Evolutionary conservation across 2,113 vertebrate genomes (phyloP), one percentile per base, ranked within the genome.

Genomic region (Synchiropus splendidus): DNA sequence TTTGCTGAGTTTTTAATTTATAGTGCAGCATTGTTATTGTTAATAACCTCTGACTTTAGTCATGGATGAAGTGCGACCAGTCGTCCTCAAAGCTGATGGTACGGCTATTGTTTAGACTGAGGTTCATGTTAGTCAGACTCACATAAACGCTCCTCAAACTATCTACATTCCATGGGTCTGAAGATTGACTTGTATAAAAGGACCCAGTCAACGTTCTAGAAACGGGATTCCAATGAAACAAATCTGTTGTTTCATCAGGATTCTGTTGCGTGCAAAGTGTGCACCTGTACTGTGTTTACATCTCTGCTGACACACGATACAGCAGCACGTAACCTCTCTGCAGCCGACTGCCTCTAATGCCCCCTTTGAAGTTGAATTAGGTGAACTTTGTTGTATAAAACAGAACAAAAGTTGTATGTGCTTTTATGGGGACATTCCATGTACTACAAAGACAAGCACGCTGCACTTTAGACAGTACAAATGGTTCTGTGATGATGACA

Each of bases 311-410:
- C 75, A 80, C 57, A 54, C 6, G 73, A 80, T 80, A 68, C 58
- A 58, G 49, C 67, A 36, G 9, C 62, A 55, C 65, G 54, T 56
- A 44, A 45, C 51, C 59, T n/a, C n/a, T n/a, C n/a, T n/a, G n/a
- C n/a, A n/a, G n/a, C n/a, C n/a, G n/a, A n/a, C n/a, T n/a, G n/a
- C n/a, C n/a, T 70, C 74, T 69, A 77, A 77, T 77, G 72, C 56
- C 51, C 48, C 42, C 74, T 82, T 82, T 83, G 80, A 83, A 77
- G 78, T n/a, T n/a, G n/a, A n/a, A n/a, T n/a, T n/a, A n/a, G n/a
- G n/a, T 78, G 72, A 76, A 75, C 72, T 54, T 77, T 70, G 64
- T 82, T 77, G 73, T 78, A 82, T 82, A 76, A 79, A 82, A n/a
- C n/a, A 53, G 75, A 69, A 72, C 66, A 77, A 75, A 80, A 80